A percentile compares a stretch with the other conserved stretches of the same genome.
These are phyloP conservation scores for Pristionchus entomophagus DNA, from an alignment of 2,888 invertebrate genomes.

Conservation along the genomic window DNA sequence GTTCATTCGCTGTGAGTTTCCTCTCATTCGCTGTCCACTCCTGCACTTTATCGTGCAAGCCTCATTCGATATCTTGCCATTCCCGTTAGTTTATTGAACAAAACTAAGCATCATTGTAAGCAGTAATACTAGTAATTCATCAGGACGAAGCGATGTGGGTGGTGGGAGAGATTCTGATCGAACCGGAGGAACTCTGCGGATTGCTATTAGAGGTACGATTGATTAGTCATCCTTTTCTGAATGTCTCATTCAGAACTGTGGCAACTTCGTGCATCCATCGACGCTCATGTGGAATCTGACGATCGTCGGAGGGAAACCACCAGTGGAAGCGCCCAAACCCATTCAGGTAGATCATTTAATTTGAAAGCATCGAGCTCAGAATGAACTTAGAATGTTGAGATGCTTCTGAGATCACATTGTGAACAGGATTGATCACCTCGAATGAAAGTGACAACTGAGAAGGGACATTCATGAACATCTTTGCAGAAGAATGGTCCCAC, in stretches of 20 bases:
- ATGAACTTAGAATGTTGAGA: too few relatives aligned
- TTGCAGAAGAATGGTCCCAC: constrained; percentile 59
- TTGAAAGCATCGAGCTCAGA: too few relatives aligned
- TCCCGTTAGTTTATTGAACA: too few relatives aligned
- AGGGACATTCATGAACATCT: neutral
- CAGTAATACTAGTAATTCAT: constrained; percentile 6
- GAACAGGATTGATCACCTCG: too few relatives aligned
- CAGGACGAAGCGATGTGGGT: constrained; percentile 68
- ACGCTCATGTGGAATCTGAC: constrained; percentile 62
- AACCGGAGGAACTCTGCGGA: constrained; percentile 68
- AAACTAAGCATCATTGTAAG: too few relatives aligned
- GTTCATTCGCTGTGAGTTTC: constrained; percentile 56
- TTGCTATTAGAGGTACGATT: constrained; percentile 54
- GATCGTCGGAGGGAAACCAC: constrained; percentile 65
- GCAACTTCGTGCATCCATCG: constrained; percentile 60
- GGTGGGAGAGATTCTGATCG: constrained; percentile 60
- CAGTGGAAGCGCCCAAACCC: constrained; percentile 54
- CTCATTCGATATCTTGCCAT: too few relatives aligned
- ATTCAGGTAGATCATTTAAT: constrained; percentile 48
- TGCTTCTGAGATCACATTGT: neutral
- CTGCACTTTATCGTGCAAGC: too few relatives aligned
- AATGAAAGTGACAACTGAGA: too few relatives aligned
- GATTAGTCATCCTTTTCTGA: neutral
- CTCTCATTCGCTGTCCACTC: too few relatives aligned
- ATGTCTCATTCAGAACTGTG: constrained; percentile 62